Percentiles rank a stretch among this genome's conserved stretches.
phyloP scores from a whole-genome alignment of 2,888 invertebrate species.

The Sarcophaga caerulescens region DNA sequence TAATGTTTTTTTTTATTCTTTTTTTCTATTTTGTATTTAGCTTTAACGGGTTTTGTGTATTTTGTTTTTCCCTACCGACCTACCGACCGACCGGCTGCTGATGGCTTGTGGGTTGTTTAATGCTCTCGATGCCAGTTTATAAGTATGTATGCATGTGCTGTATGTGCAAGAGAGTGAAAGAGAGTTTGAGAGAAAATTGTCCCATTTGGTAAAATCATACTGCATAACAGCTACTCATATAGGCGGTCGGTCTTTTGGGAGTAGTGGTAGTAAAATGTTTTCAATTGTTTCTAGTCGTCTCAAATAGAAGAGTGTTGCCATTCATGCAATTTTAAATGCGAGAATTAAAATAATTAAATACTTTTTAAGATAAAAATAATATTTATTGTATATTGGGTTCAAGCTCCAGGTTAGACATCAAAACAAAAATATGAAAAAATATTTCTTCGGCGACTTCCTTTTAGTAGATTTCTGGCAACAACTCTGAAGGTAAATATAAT shows the following conservation, averaged over 20 bases:
- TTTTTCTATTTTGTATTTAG: slow-evolving; percentile 62
- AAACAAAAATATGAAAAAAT: too few species aligned
- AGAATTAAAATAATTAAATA: too few species aligned
- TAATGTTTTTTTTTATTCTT: slow-evolving; percentile 55
- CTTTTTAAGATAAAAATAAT: too few species aligned
- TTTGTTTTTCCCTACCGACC: slow-evolving; percentile 3
- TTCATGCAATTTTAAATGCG: too few species aligned
- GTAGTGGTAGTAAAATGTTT: slow-evolving; percentile 31
- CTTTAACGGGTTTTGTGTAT: slow-evolving; percentile 24
- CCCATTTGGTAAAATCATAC: slow-evolving; percentile 47
- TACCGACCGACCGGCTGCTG: background rate
- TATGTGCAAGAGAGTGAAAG: background rate
- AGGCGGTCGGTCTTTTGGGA: slow-evolving; percentile 60
- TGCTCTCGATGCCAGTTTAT: background rate
- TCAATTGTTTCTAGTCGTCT: background rate
- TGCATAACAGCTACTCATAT: slow-evolving; percentile 46
- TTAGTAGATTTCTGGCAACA: too few species aligned
- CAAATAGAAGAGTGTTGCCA: too few species aligned
- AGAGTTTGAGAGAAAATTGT: slow-evolving; percentile 33
- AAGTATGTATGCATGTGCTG: background rate
- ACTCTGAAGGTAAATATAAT: too few species aligned
- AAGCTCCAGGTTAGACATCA: too few species aligned
- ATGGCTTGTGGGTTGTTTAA: background rate
- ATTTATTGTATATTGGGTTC: too few species aligned
- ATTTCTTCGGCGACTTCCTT: too few species aligned